These are phyloP conservation scores for Vanessa tameamea DNA, from an alignment of 1,140 invertebrate genomes.

Conservation along the genomic window DNA sequence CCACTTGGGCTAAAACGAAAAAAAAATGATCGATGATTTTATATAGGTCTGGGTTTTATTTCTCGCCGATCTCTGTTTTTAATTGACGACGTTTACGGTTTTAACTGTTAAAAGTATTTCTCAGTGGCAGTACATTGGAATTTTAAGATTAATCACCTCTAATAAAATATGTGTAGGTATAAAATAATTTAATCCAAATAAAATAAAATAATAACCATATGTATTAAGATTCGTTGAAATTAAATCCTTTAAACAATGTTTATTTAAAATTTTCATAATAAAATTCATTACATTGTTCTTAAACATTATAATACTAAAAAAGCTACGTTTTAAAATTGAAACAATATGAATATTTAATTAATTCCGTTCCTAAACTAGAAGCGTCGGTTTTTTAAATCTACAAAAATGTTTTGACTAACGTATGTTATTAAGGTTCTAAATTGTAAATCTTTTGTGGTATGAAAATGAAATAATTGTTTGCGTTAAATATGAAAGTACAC, in stretches of 20 bases:
- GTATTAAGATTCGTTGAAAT: not conserved
- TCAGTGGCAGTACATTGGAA: no score
- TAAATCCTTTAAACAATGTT: not conserved
- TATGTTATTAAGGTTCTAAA: not conserved
- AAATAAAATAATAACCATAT: no score
- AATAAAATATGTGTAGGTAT: no score
- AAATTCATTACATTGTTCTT: not conserved
- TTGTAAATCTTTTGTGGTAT: not conserved
- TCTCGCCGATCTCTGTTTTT: no score
- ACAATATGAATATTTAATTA: slow-evolving; percentile 10
- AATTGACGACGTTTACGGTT: no score
- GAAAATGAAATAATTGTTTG: not conserved
- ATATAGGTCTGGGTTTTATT: no score
- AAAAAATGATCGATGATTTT: no score
- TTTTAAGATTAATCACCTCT: no score
- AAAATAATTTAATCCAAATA: no score
- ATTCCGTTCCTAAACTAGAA: not conserved
- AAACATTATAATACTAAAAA: not conserved
- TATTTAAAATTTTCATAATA: not conserved
- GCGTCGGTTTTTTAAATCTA: not conserved
- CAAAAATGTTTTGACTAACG: not conserved
- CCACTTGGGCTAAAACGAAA: no score
- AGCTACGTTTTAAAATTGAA: not conserved
- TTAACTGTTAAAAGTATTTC: no score
- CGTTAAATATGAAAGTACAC: slow-evolving; percentile 15